Conservation (phyloP, 2,113 vertebrate genomes). For the Nyctereutes procyonoides region DNA sequence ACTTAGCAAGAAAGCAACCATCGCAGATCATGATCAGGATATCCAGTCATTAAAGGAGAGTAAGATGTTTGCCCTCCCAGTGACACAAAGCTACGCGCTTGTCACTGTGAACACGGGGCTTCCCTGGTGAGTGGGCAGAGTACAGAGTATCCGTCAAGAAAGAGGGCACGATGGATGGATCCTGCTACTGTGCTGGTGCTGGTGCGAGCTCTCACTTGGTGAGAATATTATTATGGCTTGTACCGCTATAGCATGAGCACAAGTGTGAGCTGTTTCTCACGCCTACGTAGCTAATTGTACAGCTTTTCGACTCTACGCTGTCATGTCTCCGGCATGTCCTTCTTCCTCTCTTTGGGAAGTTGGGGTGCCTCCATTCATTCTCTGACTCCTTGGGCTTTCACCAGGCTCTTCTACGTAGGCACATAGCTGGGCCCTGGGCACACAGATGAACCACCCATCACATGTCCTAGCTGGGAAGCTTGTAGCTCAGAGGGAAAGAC, state of each 20-base stretch:
- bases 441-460: neutral
- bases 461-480: neutral
- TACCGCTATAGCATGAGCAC: neutral
- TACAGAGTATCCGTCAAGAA: neutral
- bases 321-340: neutral
- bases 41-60: constrained; percentile 42
- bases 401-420: neutral
- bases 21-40: constrained; percentile 54
- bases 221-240: neutral
- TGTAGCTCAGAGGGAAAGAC: neutral
- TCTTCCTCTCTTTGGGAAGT: neutral
- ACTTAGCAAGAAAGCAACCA: constrained; percentile 48
- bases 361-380: neutral
- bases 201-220: neutral
- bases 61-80: constrained; percentile 48
- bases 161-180: neutral
- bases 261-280: neutral
- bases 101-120: neutral
- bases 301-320: neutral
- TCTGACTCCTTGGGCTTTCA: neutral
- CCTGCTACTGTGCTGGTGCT: neutral
- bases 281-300: neutral
- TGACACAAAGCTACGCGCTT: neutral
- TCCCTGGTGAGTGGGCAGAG: neutral
- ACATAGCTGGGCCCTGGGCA: neutral